These are phyloP conservation scores for Talpa occidentalis DNA, from an alignment of 2,113 vertebrate species.

Conservation along the genomic window DNA sequence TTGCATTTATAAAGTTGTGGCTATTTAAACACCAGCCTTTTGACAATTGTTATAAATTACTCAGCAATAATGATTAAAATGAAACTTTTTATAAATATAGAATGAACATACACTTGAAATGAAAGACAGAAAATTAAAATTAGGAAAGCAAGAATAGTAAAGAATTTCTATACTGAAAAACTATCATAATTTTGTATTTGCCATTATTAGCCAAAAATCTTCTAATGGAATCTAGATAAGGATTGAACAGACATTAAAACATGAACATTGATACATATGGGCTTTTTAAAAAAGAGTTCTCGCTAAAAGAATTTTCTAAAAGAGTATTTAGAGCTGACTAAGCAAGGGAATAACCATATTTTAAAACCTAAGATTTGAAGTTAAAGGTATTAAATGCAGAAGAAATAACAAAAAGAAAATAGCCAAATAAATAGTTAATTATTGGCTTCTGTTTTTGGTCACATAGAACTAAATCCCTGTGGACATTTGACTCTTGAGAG, in stretches of 20 bases:
- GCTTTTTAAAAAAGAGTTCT: background rate
- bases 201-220: conserved; percentile 2
- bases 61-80: background rate
- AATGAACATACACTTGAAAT: background rate
- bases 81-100: conserved; percentile 15
- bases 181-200: conserved; percentile 32
- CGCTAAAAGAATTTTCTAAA: conserved; percentile 11
- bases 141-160: background rate
- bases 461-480: background rate
- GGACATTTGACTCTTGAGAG: background rate
- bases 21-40: background rate
- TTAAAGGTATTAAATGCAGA: conserved; percentile 31
- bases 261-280: background rate
- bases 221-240: conserved; percentile 1
- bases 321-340: conserved; percentile 6
- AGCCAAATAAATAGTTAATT: background rate
- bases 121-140: conserved; percentile 26
- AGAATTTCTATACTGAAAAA: background rate
- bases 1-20: background rate
- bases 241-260: conserved; percentile 19
- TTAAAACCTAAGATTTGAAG: conserved; percentile 40
- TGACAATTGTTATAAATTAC: conserved; percentile 27
- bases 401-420: background rate
- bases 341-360: background rate
- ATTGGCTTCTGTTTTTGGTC: background rate